Percentiles rank a stretch among this genome's conserved stretches.
Evolutionary conservation across 2,797 vertebrate genomes (phyloP).

Genomic region (Hoplostethus atlanticus): DNA sequence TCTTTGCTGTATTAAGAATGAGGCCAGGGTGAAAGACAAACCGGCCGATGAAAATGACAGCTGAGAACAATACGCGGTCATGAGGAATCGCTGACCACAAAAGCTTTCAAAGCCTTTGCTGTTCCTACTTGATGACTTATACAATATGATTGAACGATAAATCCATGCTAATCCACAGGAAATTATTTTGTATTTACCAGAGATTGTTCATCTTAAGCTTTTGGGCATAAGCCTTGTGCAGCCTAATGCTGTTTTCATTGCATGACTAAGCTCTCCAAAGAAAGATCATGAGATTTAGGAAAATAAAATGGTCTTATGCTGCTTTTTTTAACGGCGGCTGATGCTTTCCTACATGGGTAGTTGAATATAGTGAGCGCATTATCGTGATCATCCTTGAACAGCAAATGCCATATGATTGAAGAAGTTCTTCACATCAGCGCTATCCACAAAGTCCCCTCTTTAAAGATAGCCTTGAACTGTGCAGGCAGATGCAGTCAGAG

Average conservation of each 20-base stretch:
- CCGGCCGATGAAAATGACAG: background rate
- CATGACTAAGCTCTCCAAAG: slow-evolving; percentile 57
- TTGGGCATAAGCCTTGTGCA: slow-evolving; percentile 52
- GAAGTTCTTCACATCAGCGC: slow-evolving; percentile 63
- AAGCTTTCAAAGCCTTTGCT: slow-evolving; percentile 17
- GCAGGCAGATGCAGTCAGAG: slow-evolving; percentile 63
- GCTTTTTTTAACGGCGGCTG: slow-evolving; percentile 27
- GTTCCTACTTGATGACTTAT: slow-evolving; percentile 10
- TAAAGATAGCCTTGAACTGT: slow-evolving; percentile 67
- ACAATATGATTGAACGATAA: slow-evolving; percentile 34
- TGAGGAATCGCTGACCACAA: background rate
- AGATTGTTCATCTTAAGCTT: slow-evolving; percentile 61
- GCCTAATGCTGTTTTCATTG: slow-evolving; percentile 63
- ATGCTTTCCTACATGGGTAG: slow-evolving; percentile 29
- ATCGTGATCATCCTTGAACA: slow-evolving; percentile 44
- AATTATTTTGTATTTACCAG: slow-evolving; percentile 53
- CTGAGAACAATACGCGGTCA: slow-evolving; percentile 44
- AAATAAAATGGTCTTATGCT: slow-evolving; percentile 45
- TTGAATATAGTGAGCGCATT: slow-evolving; percentile 47
- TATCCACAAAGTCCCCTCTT: slow-evolving; percentile 57
- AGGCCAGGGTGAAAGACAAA: background rate
- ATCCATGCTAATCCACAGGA: slow-evolving; percentile 24
- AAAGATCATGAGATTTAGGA: slow-evolving; percentile 54
- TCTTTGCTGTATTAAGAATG: slow-evolving; percentile 7
- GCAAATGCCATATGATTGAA: slow-evolving; percentile 69